phyloP scores from a whole-genome alignment of 1,140 invertebrate species.

The Trypoxylus dichotomus region DNA sequence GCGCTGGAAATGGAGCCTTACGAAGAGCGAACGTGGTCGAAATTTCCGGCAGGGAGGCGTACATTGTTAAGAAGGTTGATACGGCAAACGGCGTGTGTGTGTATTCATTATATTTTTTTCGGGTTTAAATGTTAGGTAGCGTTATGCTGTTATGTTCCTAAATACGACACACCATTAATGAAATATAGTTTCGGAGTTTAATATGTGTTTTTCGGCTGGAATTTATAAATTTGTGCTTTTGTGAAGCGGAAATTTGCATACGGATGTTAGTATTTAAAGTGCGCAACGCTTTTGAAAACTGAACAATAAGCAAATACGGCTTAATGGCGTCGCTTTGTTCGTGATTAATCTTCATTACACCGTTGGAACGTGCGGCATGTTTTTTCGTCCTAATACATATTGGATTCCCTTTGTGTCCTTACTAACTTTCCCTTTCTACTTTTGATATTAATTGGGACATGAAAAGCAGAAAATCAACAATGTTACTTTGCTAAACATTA shows the following conservation, averaged over 20 bases:
- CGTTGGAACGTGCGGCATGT: too few relatives aligned
- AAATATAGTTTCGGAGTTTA: conserved; percentile 9
- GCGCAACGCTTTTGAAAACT: too few relatives aligned
- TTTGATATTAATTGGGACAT: too few relatives aligned
- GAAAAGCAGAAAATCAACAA: too few relatives aligned
- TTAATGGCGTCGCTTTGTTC: too few relatives aligned
- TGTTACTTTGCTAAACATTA: too few relatives aligned
- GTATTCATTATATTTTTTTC: conserved; percentile 9
- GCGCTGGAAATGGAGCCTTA: not conserved
- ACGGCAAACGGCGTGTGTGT: not conserved
- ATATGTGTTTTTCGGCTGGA: not conserved
- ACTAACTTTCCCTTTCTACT: too few relatives aligned
- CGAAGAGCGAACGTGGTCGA: not conserved
- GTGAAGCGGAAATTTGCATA: not conserved
- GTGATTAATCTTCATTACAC: too few relatives aligned
- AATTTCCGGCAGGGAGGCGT: not conserved
- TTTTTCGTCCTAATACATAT: too few relatives aligned
- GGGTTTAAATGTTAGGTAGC: conserved; percentile 6
- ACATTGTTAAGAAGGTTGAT: conserved; percentile 25
- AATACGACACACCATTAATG: conserved; percentile 5
- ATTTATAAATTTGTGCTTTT: not conserved
- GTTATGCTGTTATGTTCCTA: not conserved
- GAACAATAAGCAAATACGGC: too few relatives aligned
- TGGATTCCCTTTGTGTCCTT: not conserved
- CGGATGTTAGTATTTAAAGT: too few relatives aligned